Evolutionary conservation across 2,888 invertebrate species (phyloP).

Genomic region (Conops quadrifasciatus): DNA sequence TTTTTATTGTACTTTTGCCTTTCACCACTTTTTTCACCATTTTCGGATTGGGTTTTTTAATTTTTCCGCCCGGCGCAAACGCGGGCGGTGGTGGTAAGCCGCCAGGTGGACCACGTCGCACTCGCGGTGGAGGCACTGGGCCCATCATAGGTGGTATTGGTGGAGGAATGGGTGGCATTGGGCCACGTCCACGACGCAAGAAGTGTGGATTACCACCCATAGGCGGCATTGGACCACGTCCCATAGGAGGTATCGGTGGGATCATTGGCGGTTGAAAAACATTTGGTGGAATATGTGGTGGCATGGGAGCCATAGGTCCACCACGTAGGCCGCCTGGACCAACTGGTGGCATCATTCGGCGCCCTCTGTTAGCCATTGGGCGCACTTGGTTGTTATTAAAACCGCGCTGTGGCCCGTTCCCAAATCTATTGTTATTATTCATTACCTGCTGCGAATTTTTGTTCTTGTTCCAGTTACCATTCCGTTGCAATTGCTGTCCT

Average conservation of each 20-base stretch:
- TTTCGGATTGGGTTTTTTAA: constrained; percentile 56
- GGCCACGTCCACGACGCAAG: constrained; percentile 54
- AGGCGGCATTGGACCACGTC: constrained; percentile 50
- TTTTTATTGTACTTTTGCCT: constrained; percentile 59
- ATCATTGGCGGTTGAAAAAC: constrained; percentile 35
- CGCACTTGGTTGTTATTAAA: constrained; percentile 39
- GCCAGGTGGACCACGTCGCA: constrained; percentile 42
- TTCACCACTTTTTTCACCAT: constrained; percentile 53
- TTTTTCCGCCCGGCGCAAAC: constrained; percentile 50
- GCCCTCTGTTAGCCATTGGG: constrained; percentile 49
- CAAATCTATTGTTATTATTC: constrained; percentile 31
- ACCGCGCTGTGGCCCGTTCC: constrained; percentile 23
- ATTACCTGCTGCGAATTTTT: constrained; percentile 34
- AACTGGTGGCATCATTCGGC: constrained; percentile 55
- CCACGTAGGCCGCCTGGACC: constrained; percentile 37
- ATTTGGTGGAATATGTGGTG: constrained; percentile 42
- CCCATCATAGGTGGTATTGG: constrained; percentile 52
- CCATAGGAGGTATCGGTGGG: constrained; percentile 45
- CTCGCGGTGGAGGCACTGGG: constrained; percentile 46
- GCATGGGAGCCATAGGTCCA: constrained; percentile 46
- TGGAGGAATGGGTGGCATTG: constrained; percentile 47
- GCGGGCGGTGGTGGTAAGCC: constrained; percentile 50
- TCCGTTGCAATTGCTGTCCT: constrained; percentile 34
- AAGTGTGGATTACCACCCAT: constrained; percentile 50
- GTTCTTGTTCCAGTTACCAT: constrained; percentile 43